Base-by-base conservation (phyloP, 2,888 invertebrate species). In the Argyra leucocephala region DNA sequence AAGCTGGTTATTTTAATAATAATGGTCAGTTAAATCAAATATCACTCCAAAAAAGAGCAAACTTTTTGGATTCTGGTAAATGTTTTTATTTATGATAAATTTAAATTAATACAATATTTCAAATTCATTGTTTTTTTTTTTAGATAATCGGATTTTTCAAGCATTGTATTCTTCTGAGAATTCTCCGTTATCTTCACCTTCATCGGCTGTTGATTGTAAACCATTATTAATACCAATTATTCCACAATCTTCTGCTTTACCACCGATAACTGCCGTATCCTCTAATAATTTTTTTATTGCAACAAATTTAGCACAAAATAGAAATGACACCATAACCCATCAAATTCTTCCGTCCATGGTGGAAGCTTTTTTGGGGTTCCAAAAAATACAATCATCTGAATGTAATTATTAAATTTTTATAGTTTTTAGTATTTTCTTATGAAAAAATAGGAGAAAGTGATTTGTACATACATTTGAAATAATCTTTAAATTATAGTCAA, bases 111-210 rank as follows among this genome's bases (percentile, higher is more conserved):
- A 62, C 22, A 24, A 57, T 9, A 10, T 21, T 9, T 21, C 21
- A 57, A 9, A 22, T 57, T 4, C n/a, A 22, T 22, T 22, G 22
- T 22, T 12, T 59, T 64, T 62, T 21, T 64, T 58, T 12, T 26
- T 5, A 63, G 78, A 73, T 66, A 74, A 73, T 23, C 59, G 59
- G 15, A 15, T 59, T 15, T 61, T 26, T 4, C 70, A 75, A 62
- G 67, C 74, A 7, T 22, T 73, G 9, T 76, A 76, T 64, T 76
- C 77, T 12, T 69, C 77, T 4, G 77, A 76, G 64, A 78, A 78
- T 22, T 78, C 79, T 4, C 78, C 79, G 26, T 76, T 75, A 65
- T 77, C 77, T 7, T 78, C 78, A 31, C 77, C 76, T 48, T 77
- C 78, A 4, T 78, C 78, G 7, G 31, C 15, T 61, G 15, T 18